Conservation (phyloP, 2,888 invertebrate species). For the Masnerella sp. region DNA sequence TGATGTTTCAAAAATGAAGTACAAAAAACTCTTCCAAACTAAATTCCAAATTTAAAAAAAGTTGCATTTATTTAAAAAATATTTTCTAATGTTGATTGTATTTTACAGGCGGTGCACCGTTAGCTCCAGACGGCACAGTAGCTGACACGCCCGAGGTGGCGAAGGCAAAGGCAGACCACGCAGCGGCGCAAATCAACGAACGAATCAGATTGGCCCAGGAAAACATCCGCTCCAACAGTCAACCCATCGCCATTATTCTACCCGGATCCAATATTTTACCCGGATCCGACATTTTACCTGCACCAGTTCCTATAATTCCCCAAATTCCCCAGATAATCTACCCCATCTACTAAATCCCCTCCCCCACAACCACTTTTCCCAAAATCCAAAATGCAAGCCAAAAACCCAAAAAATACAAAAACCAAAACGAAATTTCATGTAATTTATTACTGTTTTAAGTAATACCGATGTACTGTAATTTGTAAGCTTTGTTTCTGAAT, state of each 20-base stretch:
- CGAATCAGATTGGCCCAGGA: slow-evolving; percentile 63
- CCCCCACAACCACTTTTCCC: neutral
- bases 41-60: too few relatives aligned
- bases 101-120: slow-evolving; percentile 61
- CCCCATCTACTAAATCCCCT: slow-evolving; percentile 1
- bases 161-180: slow-evolving; percentile 78
- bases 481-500: slow-evolving; percentile 17
- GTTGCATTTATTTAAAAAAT: too few relatives aligned
- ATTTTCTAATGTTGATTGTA: too few relatives aligned
- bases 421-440: too few relatives aligned
- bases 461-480: too few relatives aligned
- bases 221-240: slow-evolving; percentile 44
- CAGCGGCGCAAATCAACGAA: slow-evolving; percentile 75
- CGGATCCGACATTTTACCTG: slow-evolving; percentile 12
- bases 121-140: slow-evolving; percentile 66
- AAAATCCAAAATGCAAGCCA: too few relatives aligned
- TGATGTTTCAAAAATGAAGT: too few relatives aligned
- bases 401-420: too few relatives aligned
- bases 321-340: slow-evolving; percentile 14
- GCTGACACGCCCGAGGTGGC: slow-evolving; percentile 74
- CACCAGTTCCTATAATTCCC: slow-evolving; percentile 25
- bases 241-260: slow-evolving; percentile 18
- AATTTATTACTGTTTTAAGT: slow-evolving; percentile 42
- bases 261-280: slow-evolving; percentile 22
- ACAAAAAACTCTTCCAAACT: too few relatives aligned